phyloP scores from a whole-genome alignment of 2,888 invertebrate species.

The Dasysyrphus albostriatus region DNA sequence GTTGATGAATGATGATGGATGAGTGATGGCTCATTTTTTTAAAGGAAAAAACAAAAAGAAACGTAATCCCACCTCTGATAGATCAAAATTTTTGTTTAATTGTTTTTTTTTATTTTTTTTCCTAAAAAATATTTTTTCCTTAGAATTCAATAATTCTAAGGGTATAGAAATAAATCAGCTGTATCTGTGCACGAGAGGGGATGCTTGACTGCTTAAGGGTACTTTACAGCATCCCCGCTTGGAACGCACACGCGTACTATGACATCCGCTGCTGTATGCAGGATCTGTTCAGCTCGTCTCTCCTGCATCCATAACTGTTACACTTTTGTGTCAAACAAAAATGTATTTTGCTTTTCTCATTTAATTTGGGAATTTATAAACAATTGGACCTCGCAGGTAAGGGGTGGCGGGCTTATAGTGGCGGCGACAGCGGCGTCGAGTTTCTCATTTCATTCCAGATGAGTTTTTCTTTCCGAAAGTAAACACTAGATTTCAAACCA shows the following conservation, averaged over 20 bases:
- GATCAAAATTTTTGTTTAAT: neutral
- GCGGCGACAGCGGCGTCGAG: neutral
- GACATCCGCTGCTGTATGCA: constrained; percentile 55
- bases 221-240: constrained; percentile 66
- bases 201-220: constrained; percentile 65
- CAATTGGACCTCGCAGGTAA: constrained; percentile 46
- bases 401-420: constrained; percentile 11
- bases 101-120: constrained; percentile 26
- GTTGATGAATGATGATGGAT: constrained; percentile 40
- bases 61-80: constrained; percentile 11
- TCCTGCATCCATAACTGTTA: constrained; percentile 40
- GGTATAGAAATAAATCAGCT: constrained; percentile 75
- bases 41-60: neutral
- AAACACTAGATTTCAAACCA: constrained; percentile 63
- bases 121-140: constrained; percentile 47
- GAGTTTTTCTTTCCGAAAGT: constrained; percentile 40
- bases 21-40: neutral
- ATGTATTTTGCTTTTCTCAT: constrained; percentile 64
- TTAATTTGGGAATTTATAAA: constrained; percentile 67
- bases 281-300: constrained; percentile 18
- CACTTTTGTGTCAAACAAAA: constrained; percentile 67
- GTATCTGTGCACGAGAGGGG: constrained; percentile 71
- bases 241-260: constrained; percentile 64
- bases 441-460: constrained; percentile 33
- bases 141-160: constrained; percentile 50